Percentiles rank a stretch among this genome's conserved stretches.
Evolutionary conservation across 2,888 invertebrate species (phyloP).

Genomic region (Nephrotoma flavescens): DNA sequence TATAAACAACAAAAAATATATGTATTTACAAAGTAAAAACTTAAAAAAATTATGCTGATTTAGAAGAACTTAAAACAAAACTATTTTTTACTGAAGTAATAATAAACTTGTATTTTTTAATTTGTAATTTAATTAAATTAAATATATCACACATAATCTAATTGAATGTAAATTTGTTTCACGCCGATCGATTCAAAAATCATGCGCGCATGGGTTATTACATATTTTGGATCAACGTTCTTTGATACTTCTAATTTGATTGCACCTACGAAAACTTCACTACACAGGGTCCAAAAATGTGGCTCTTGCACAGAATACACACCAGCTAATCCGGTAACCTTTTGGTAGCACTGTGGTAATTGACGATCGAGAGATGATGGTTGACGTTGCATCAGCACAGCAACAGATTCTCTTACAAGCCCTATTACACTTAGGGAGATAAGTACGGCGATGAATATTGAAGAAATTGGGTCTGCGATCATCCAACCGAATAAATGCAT

Average conservation of each 20-base stretch:
- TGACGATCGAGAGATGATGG: slow-evolving; percentile 67
- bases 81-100: neutral
- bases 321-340: slow-evolving; percentile 78
- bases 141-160: slow-evolving; percentile 60
- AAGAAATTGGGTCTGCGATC: slow-evolving; percentile 96
- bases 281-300: slow-evolving; percentile 96
- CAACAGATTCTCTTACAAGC: slow-evolving; percentile 72
- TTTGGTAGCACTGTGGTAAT: slow-evolving; percentile 77
- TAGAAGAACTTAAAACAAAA: neutral
- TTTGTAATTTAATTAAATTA: neutral
- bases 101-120: neutral
- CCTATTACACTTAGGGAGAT: slow-evolving; percentile 79
- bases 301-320: slow-evolving; percentile 94
- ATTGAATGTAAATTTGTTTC: slow-evolving; percentile 79
- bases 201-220: slow-evolving; percentile 82
- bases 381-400: slow-evolving; percentile 89
- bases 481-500: slow-evolving; percentile 97
- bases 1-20: neutral
- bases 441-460: slow-evolving; percentile 86
- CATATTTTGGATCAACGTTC: slow-evolving; percentile 84
- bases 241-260: slow-evolving; percentile 90
- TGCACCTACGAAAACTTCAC: slow-evolving; percentile 83
- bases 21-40: neutral
- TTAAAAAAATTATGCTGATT: neutral
- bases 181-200: slow-evolving; percentile 90